A percentile compares a stretch with the other conserved stretches of the same genome.
Evolutionary conservation across 1,140 invertebrate genomes (phyloP).

Genomic region (Diachasma alloeum): DNA sequence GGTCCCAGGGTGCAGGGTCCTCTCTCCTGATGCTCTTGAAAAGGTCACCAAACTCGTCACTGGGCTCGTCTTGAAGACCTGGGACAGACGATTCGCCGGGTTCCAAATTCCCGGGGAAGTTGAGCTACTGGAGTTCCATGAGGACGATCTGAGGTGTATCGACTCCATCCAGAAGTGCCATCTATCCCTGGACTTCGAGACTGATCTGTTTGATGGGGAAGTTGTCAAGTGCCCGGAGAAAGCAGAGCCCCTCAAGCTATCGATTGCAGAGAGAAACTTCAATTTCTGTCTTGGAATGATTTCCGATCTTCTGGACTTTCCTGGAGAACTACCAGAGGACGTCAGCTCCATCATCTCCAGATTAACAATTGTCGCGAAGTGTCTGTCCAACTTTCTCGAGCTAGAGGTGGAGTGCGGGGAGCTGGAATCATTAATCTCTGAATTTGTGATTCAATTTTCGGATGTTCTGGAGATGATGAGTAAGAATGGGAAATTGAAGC

Average conservation of each 20-base stretch:
- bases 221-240: neutral
- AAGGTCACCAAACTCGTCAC: constrained; percentile 44
- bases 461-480: neutral
- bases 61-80: constrained; percentile 47
- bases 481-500: neutral
- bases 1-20: constrained; percentile 31
- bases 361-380: constrained; percentile 36
- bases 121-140: neutral
- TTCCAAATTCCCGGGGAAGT: neutral
- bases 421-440: neutral
- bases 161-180: constrained; percentile 40
- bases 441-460: neutral
- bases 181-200: constrained; percentile 33
- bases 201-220: constrained; percentile 17
- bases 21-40: constrained; percentile 29
- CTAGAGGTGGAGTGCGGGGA: constrained; percentile 29
- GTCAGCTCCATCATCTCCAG: constrained; percentile 38
- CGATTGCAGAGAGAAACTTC: constrained; percentile 30
- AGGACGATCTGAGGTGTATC: constrained; percentile 11
- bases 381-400: constrained; percentile 39
- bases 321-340: constrained; percentile 23
- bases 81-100: constrained; percentile 36
- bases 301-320: neutral
- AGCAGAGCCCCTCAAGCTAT: neutral
- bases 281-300: constrained; percentile 33